Evolutionary conservation across 2,888 invertebrate species (phyloP).

Genomic region (Leptothorax acervorum): DNA sequence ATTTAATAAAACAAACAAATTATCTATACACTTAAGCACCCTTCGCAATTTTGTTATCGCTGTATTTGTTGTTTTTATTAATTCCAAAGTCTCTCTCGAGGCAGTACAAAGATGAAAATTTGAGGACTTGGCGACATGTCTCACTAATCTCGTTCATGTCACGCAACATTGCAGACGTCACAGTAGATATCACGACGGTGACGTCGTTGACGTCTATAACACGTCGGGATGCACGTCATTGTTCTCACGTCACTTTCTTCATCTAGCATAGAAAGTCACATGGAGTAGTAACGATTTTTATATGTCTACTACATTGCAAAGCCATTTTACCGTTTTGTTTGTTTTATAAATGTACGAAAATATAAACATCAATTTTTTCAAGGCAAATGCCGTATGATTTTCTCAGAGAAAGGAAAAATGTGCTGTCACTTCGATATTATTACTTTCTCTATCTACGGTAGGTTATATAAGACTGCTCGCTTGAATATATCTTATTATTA

Average conservation of each 20-base stretch:
- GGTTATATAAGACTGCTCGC: neutral
- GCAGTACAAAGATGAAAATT: conserved; percentile 33
- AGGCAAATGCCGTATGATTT: neutral
- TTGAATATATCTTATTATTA: neutral
- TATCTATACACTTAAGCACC: neutral
- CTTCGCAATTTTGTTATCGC: neutral
- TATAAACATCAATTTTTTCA: neutral
- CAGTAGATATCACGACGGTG: conserved; percentile 38
- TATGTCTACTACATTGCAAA: neutral
- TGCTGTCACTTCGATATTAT: neutral
- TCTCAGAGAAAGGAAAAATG: neutral
- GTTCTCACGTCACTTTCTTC: conserved; percentile 28
- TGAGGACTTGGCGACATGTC: conserved; percentile 47
- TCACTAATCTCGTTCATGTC: conserved; percentile 45
- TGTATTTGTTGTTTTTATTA: conserved; percentile 4
- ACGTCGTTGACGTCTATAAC: conserved; percentile 66
- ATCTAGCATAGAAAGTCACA: conserved; percentile 2
- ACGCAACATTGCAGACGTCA: conserved; percentile 45
- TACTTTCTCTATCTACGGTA: neutral
- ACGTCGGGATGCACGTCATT: conserved; percentile 41
- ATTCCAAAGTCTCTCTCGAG: neutral
- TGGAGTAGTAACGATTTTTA: conserved; percentile 3
- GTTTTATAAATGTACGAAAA: neutral
- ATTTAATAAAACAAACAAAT: neutral
- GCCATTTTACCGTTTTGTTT: neutral